Base-by-base conservation (phyloP, 2,888 invertebrate genomes). In the Orthosia gothica region DNA sequence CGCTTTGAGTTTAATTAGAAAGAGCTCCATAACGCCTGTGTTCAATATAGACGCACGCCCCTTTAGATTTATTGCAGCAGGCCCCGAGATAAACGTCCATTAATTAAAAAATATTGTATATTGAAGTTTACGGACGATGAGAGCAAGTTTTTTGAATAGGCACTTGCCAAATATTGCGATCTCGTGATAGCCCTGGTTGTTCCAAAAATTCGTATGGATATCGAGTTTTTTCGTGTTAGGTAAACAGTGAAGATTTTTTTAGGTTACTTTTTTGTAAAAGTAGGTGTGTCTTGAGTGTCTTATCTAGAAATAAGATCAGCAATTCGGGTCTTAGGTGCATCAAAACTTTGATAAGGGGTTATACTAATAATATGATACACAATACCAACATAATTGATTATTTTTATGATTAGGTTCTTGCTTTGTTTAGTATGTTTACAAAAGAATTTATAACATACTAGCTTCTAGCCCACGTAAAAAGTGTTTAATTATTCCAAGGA, bases 51-150 rank as follows among this genome's bases (percentile, higher is more conserved):
- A 93, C 91, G 92, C 91, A 93, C 96, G 96, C 96, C 96, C 95
- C 92, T 89, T 83, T 91, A 93, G 94, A 96, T 96, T 96, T 97
- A 96, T 96, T 91, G 90, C 93, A 86, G 87, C 91, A 92, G 90
- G 94, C 94, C 93, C 82, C 88, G 90, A 96, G 95, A 95, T 95
- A 96, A 96, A 95, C 93, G 95, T 94, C 93, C 95, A 96, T 96
- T 96, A 96, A 96, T 96, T 96, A 94, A 96, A 95, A 96, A 93
- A 94, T 93, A 93, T 92, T 92, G 93, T 92, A 90, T 92, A 93
- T 91, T 91, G 89, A 88, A 81, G 87, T 89, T 88, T 90, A 70
- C 59, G 70, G 62, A 71, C 61, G 71, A 50, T 76, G 20, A 59
- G 26, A 81, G 76, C 75, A 16, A 71, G 79, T 76, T 76, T 80